Base-by-base conservation (phyloP, 2,797 vertebrate species). In the Agapornis canus region DNA sequence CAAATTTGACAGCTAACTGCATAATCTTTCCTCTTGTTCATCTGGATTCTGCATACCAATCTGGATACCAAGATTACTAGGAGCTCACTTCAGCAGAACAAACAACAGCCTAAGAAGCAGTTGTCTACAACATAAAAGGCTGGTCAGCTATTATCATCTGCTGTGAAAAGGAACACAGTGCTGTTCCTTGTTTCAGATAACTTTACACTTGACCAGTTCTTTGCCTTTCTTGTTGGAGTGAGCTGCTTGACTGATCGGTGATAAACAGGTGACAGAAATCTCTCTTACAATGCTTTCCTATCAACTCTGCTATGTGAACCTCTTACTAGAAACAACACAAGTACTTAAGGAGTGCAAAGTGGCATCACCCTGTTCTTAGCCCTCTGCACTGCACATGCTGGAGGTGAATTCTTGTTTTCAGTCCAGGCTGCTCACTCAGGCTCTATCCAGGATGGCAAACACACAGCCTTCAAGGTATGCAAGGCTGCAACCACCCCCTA, bases 171-270 rank as follows among this genome's bases (percentile, higher is more conserved):
- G 68, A 83, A 47, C 80, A 35, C 0, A 17, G n/a, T 4, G 59
- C 35, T 76, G 68, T 6, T 90, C 89, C 87, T 86, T 45, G 68
- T 7, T 40, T 52, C 0, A 91, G 92, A 92, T 89, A 93, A 94
- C 76, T 82, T 54, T 3, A 69, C 94, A 94, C 94, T 94, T 92
- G 91, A 92, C 65, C 87, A 73, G 70, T 35, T 69, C 95, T 72
- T 26, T 25, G 61, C 69, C 84, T 63, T 60, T 65, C 61, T 75
- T 51, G 39, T 2, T 76, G 89, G 42, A 83, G 81, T 4, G 7
- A 92, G 76, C 65, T 86, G 92, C 70, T 29, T 39, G 79, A n/a
- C 93, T 76, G 92, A 6, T 31, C 5, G 19, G 79, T 91, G 91
- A 95, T 51, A 93, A 82, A 83, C 0, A 81, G 69, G 64, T 61